phyloP scores from a whole-genome alignment of 1,140 invertebrate genomes.

The Saccostrea glomerata region DNA sequence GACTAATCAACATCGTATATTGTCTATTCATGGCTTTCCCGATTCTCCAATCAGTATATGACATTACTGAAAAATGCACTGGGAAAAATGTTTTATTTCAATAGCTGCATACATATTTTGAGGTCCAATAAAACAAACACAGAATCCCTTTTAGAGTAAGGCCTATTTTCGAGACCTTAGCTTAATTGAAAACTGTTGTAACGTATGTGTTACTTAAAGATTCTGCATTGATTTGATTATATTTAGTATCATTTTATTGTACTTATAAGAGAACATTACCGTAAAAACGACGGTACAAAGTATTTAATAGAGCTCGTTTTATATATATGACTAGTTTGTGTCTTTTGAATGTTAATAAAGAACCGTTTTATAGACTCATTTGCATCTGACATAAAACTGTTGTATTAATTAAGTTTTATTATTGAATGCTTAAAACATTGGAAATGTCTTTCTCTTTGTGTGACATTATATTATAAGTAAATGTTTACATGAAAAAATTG shows the following conservation, averaged over 20 bases:
- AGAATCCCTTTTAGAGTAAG: background rate
- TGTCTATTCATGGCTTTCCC: too few relatives aligned
- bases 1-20: too few relatives aligned
- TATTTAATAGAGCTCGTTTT: background rate
- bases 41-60: too few relatives aligned
- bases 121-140: background rate
- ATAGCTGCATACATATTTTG: background rate
- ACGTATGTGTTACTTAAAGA: background rate
- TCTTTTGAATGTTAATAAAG: background rate
- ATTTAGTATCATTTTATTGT: background rate
- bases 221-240: background rate
- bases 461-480: too few relatives aligned
- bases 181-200: slow-evolving; percentile 13
- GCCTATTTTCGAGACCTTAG: background rate
- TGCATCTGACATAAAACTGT: too few relatives aligned
- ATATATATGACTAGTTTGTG: background rate
- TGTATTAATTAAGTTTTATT: too few relatives aligned
- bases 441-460: too few relatives aligned
- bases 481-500: too few relatives aligned
- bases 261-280: background rate
- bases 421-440: too few relatives aligned
- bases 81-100: too few relatives aligned
- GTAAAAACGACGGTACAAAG: background rate
- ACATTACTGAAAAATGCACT: too few relatives aligned
- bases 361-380: too few relatives aligned